A percentile compares a stretch with the other conserved stretches of the same genome.
phyloP scores from a whole-genome alignment of 2,888 invertebrate species.

The Xylota segnis region DNA sequence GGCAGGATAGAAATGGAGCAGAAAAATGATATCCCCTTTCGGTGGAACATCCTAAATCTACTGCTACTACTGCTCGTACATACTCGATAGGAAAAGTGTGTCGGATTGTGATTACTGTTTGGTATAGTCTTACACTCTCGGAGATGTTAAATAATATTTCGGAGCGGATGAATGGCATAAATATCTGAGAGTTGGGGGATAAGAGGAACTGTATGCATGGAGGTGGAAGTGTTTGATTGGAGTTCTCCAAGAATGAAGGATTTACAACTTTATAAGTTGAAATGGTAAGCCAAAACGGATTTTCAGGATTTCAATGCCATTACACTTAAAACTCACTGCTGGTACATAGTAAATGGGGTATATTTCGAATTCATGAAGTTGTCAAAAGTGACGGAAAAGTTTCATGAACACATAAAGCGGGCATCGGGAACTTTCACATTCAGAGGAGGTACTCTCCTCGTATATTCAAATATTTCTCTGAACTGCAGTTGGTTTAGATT shows the following conservation, averaged over 20 bases:
- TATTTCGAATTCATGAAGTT: neutral
- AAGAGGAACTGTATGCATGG: neutral
- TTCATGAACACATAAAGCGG: too few species aligned
- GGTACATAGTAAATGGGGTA: neutral
- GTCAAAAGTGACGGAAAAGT: neutral
- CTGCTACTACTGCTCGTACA: constrained; percentile 19
- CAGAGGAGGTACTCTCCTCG: too few species aligned
- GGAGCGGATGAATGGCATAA: constrained; percentile 27
- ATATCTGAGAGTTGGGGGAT: neutral
- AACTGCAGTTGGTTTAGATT: too few species aligned
- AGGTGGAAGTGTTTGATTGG: constrained; percentile 20
- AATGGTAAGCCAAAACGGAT: constrained; percentile 16
- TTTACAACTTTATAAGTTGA: constrained; percentile 26
- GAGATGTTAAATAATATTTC: constrained; percentile 49
- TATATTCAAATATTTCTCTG: too few species aligned
- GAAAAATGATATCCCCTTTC: constrained; percentile 69
- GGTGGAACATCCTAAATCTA: constrained; percentile 46
- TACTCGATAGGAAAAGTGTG: constrained; percentile 38
- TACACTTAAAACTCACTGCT: neutral
- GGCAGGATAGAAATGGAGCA: constrained; percentile 68
- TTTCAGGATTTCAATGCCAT: neutral
- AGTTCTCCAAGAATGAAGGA: constrained; percentile 12
- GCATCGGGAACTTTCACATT: too few species aligned
- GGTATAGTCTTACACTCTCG: constrained; percentile 16
- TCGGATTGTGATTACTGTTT: constrained; percentile 42